Conservation (phyloP, 2,888 invertebrate species). For the Rhingia rostrata region DNA sequence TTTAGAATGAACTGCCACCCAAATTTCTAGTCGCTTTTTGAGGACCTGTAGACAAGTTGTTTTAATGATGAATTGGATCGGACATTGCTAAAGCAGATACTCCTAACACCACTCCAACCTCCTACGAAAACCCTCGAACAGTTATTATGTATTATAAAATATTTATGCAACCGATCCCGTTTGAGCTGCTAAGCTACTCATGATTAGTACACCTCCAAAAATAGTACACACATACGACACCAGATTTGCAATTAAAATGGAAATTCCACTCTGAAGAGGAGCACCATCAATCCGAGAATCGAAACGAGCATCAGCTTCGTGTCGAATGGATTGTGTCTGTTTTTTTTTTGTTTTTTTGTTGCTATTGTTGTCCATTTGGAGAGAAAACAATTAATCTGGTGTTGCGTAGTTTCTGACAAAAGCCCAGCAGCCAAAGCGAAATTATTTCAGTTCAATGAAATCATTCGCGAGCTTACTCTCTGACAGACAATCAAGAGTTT, state of each 20-base stretch:
- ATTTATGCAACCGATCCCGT: too few species aligned
- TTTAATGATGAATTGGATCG: too few species aligned
- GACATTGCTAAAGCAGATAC: too few species aligned
- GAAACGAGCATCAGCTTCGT: neutral
- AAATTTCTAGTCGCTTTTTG: too few species aligned
- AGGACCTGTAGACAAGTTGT: too few species aligned
- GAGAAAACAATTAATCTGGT: slow-evolving; percentile 52
- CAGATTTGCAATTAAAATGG: slow-evolving; percentile 5
- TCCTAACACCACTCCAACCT: too few species aligned
- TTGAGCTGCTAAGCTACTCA: too few species aligned
- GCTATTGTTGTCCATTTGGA: slow-evolving; percentile 8
- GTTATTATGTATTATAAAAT: too few species aligned
- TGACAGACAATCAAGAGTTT: slow-evolving; percentile 37
- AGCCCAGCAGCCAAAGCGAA: slow-evolving; percentile 17
- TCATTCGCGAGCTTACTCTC: slow-evolving; percentile 22
- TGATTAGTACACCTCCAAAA: too few species aligned
- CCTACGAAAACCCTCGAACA: too few species aligned
- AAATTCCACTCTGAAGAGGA: slow-evolving; percentile 7
- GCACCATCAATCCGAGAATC: neutral
- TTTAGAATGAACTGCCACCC: too few species aligned
- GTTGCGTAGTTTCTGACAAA: slow-evolving; percentile 38
- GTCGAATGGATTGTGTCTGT: slow-evolving; percentile 33
- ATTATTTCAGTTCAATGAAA: slow-evolving; percentile 58
- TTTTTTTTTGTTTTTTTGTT: neutral
- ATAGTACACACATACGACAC: neutral